Percentiles rank a stretch among this genome's conserved stretches.
Conservation (phyloP, 2,888 invertebrate genomes). For the Hypercompe scribonia region DNA sequence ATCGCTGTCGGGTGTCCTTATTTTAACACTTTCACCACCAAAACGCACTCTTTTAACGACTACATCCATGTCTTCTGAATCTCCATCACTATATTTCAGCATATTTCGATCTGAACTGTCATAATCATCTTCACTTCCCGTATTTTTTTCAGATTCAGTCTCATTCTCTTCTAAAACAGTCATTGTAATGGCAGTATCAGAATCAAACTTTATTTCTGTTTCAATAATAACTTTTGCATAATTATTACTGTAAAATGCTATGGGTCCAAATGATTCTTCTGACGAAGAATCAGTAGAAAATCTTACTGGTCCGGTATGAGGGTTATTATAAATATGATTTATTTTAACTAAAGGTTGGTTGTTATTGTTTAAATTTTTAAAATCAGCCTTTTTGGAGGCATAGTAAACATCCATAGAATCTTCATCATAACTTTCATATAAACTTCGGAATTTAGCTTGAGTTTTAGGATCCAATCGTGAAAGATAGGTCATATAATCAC, state of each 20-base stretch:
- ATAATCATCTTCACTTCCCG: constrained; percentile 79
- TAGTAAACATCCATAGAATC: constrained; percentile 82
- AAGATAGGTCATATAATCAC: constrained; percentile 88
- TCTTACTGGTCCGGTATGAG: constrained; percentile 66
- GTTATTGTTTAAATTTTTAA: constrained; percentile 63
- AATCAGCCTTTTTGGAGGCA: constrained; percentile 71
- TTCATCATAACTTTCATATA: constrained; percentile 81
- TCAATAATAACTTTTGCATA: constrained; percentile 91
- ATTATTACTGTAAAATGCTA: constrained; percentile 74
- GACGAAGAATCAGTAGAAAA: constrained; percentile 83
- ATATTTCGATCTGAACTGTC: constrained; percentile 82
- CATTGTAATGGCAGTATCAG: constrained; percentile 94
- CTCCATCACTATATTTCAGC: constrained; percentile 88
- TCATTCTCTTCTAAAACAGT: constrained; percentile 92
- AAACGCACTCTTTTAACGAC: constrained; percentile 91
- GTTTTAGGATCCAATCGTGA: constrained; percentile 76
- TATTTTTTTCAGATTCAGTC: constrained; percentile 78
- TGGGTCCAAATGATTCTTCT: constrained; percentile 86
- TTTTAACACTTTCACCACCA: constrained; percentile 94
- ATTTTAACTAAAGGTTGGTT: constrained; percentile 72
- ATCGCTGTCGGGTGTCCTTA: constrained; percentile 94
- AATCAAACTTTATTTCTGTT: constrained; percentile 93
- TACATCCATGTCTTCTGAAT: constrained; percentile 86
- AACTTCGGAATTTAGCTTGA: constrained; percentile 82
- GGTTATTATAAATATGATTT: constrained; percentile 71